Evolutionary conservation across 2,113 vertebrate species (phyloP).

Genomic region (Etheostoma spectabile): DNA sequence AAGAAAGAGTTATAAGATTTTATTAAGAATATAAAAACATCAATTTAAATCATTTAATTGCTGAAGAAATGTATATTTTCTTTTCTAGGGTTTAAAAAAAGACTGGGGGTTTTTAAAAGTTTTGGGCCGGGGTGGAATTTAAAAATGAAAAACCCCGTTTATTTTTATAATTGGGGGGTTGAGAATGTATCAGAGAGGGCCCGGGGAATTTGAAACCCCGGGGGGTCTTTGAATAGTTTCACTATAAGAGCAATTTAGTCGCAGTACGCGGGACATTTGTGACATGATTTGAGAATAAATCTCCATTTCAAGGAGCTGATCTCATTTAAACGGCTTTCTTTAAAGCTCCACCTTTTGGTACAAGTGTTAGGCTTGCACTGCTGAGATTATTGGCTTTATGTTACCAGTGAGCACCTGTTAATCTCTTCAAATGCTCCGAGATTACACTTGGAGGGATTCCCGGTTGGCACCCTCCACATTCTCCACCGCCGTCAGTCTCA

Average conservation of each 20-base stretch:
- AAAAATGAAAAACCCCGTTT: constrained; percentile 65
- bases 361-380: constrained; percentile 63
- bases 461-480: constrained; percentile 15
- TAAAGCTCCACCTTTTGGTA: constrained; percentile 63
- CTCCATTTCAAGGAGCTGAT: constrained; percentile 56
- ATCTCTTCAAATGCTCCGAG: constrained; percentile 57
- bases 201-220: constrained; percentile 79
- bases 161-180: constrained; percentile 78
- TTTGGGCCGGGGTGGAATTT: no score
- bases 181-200: constrained; percentile 78
- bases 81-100: constrained; percentile 75
- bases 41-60: constrained; percentile 69
- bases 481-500: constrained; percentile 11
- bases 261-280: constrained; percentile 47
- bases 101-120: no score
- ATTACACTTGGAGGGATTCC: constrained; percentile 50
- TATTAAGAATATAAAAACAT: constrained; percentile 68
- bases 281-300: constrained; percentile 56
- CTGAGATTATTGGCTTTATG: constrained; percentile 65
- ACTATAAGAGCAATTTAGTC: constrained; percentile 80
- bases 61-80: constrained; percentile 82
- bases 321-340: constrained; percentile 51
- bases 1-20: constrained; percentile 76
- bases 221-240: constrained; percentile 78
- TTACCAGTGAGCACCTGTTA: constrained; percentile 51